phyloP scores from a whole-genome alignment of 2,888 invertebrate species.

The Odontomyia ornata region DNA sequence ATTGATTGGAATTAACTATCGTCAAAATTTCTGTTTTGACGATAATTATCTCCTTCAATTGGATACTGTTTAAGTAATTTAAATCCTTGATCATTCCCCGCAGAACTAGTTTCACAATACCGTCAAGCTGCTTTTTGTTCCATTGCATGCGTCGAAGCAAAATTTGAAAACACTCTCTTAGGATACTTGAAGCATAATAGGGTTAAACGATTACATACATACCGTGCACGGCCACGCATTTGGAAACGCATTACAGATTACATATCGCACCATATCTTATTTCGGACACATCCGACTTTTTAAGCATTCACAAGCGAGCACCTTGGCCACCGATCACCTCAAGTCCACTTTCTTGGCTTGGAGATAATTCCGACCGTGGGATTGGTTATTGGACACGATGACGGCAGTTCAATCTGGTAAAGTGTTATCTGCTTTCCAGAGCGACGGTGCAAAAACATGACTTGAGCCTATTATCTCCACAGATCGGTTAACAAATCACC shows the following conservation, averaged over 20 bases:
- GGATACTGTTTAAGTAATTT: too few species aligned
- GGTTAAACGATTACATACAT: background rate
- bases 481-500: slow-evolving; percentile 41
- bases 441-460: background rate
- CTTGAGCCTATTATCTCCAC: slow-evolving; percentile 33
- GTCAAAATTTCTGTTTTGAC: too few species aligned
- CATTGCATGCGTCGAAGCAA: too few species aligned
- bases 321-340: slow-evolving; percentile 6
- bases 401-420: slow-evolving; percentile 1
- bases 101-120: too few species aligned
- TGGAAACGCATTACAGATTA: background rate
- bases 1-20: too few species aligned
- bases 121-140: too few species aligned
- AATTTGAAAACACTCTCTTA: too few species aligned
- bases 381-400: slow-evolving; percentile 7
- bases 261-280: background rate
- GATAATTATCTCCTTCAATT: too few species aligned
- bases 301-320: background rate
- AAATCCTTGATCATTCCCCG: too few species aligned
- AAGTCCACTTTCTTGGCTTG: slow-evolving; percentile 14
- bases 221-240: too few species aligned
- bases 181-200: too few species aligned
- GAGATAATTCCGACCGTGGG: slow-evolving; percentile 1
- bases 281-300: slow-evolving; percentile 12
- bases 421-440: background rate